Evolutionary conservation across 2,888 invertebrate species (phyloP).

Genomic region (Punctoribates punctum): DNA sequence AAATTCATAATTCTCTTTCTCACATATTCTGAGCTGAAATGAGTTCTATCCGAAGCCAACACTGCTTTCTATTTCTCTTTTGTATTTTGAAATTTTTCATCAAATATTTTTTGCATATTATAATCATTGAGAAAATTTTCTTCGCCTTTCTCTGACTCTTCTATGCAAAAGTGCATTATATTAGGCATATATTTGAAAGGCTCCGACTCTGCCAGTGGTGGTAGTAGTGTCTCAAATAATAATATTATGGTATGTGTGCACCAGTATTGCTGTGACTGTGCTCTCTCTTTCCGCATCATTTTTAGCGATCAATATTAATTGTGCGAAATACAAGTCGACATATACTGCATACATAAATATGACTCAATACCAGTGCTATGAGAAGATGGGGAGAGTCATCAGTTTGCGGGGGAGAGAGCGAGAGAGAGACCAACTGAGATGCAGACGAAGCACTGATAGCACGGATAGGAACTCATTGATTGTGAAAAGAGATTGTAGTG

Average conservation of each 20-base stretch:
- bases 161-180: slow-evolving; percentile 9
- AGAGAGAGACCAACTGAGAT: background rate
- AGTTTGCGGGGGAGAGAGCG: background rate
- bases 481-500: background rate
- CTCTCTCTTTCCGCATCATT: slow-evolving; percentile 6
- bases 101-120: slow-evolving; percentile 22
- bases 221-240: slow-evolving; percentile 23
- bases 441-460: slow-evolving; percentile 21
- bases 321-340: slow-evolving; percentile 30
- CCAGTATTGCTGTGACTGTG: background rate
- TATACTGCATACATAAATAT: slow-evolving; percentile 28
- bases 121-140: slow-evolving; percentile 16
- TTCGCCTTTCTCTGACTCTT: background rate
- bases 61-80: background rate
- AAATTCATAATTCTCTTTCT: slow-evolving; percentile 30
- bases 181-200: background rate
- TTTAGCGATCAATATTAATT: slow-evolving; percentile 32
- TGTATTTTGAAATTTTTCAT: background rate
- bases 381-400: slow-evolving; percentile 7
- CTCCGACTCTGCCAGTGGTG: background rate
- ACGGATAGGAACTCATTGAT: slow-evolving; percentile 6
- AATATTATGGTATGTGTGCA: slow-evolving; percentile 13
- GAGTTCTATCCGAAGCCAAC: background rate
- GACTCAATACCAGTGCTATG: slow-evolving; percentile 26
- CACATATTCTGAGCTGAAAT: background rate